phyloP scores from a whole-genome alignment of 2,113 vertebrate species.

The Corythaeola cristata region DNA sequence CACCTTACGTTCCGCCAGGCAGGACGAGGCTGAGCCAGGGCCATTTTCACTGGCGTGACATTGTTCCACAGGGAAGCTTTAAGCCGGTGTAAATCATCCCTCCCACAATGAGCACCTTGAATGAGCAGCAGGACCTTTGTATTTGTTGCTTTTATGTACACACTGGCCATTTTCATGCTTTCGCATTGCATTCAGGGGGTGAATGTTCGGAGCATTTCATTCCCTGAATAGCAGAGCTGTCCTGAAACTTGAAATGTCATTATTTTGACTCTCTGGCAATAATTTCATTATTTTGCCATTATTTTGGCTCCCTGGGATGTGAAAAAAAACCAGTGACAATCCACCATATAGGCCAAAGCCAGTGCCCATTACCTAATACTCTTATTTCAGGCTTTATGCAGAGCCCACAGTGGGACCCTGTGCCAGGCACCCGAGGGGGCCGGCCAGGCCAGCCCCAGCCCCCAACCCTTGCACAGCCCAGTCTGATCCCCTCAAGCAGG shows the following conservation, averaged over 20 bases:
- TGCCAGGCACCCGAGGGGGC: neutral
- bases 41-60: neutral
- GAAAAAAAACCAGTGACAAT: neutral
- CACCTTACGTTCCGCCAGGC: neutral
- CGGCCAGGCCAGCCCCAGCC: neutral
- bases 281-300: neutral
- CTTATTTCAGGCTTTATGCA: neutral
- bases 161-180: neutral
- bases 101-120: neutral
- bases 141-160: neutral
- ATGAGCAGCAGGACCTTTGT: neutral
- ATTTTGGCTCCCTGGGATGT: neutral
- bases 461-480: neutral
- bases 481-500: neutral
- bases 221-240: neutral
- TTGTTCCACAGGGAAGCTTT: neutral
- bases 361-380: neutral
- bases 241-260: neutral
- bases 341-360: neutral
- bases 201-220: neutral
- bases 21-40: neutral
- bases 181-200: neutral
- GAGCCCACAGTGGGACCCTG: neutral
- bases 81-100: neutral
- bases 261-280: neutral